These are phyloP conservation scores for Calephelis perditalis DNA, from an alignment of 2,888 invertebrate species.

Conservation along the genomic window DNA sequence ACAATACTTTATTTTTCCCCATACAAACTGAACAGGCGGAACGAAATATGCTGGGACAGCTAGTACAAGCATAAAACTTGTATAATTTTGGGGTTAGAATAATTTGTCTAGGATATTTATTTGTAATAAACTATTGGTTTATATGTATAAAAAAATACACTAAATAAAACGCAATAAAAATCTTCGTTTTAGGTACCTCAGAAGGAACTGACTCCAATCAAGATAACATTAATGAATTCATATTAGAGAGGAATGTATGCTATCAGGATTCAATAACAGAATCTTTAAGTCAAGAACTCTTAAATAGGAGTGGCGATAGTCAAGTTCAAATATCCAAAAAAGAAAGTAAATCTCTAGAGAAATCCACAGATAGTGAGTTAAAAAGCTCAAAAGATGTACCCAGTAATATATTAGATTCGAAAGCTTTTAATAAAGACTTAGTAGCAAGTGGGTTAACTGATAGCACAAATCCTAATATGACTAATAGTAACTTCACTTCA, in stretches of 20 bases:
- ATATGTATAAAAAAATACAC: no score
- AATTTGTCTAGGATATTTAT: no score
- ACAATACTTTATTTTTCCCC: no score
- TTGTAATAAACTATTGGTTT: no score
- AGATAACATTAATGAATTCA: slow-evolving; percentile 67
- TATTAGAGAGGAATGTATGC: slow-evolving; percentile 68
- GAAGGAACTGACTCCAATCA: slow-evolving; percentile 62
- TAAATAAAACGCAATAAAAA: no score
- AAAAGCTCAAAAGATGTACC: slow-evolving; percentile 64
- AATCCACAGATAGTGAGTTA: slow-evolving; percentile 57
- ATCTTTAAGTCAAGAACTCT: slow-evolving; percentile 61
- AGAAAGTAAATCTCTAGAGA: slow-evolving; percentile 54
- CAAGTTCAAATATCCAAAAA: slow-evolving; percentile 51
- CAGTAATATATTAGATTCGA: slow-evolving; percentile 62
- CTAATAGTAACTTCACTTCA: slow-evolving; percentile 62
- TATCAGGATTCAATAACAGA: slow-evolving; percentile 72
- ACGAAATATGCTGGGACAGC: no score
- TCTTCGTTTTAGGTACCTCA: slow-evolving; percentile 50
- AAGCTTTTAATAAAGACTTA: slow-evolving; percentile 48
- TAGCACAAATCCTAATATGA: slow-evolving; percentile 65
- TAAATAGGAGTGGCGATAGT: slow-evolving; percentile 60
- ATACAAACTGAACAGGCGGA: no score
- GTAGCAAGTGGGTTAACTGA: slow-evolving; percentile 57
- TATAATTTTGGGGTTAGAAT: no score
- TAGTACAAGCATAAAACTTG: no score